Conservation (phyloP, 1,140 invertebrate species). For the Lordiphosa clarofinis region DNA sequence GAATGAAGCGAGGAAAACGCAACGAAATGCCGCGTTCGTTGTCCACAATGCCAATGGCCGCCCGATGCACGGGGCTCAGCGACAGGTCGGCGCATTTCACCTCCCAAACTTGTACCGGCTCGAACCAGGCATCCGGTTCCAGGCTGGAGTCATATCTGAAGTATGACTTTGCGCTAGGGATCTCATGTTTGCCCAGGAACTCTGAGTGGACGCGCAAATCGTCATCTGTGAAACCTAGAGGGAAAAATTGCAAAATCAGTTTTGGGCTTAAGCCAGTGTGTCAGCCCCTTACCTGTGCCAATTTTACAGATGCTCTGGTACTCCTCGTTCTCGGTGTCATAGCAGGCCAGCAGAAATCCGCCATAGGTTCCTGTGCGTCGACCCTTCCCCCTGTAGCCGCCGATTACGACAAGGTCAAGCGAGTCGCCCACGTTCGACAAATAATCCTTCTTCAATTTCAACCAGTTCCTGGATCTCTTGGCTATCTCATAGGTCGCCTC, state of each 20-base stretch:
- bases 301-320: slow-evolving; percentile 93
- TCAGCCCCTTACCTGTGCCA: slow-evolving; percentile 88
- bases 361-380: slow-evolving; percentile 97
- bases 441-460: slow-evolving; percentile 99
- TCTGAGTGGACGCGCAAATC: slow-evolving; percentile 89
- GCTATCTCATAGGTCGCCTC: slow-evolving; percentile 99
- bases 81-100: slow-evolving; percentile 99
- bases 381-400: slow-evolving; percentile 96
- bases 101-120: slow-evolving; percentile 96
- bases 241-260: background rate
- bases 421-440: slow-evolving; percentile 97
- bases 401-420: slow-evolving; percentile 96
- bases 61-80: slow-evolving; percentile 95
- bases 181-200: slow-evolving; percentile 89
- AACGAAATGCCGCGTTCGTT: slow-evolving; percentile 96
- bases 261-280: no score
- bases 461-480: slow-evolving; percentile 97
- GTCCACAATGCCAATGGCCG: slow-evolving; percentile 94
- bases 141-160: slow-evolving; percentile 89
- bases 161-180: slow-evolving; percentile 89
- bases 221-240: slow-evolving; percentile 91
- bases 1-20: slow-evolving; percentile 95
- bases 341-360: slow-evolving; percentile 98
- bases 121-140: slow-evolving; percentile 97
- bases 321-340: slow-evolving; percentile 95